These are phyloP conservation scores for Phlogophora meticulosa DNA, from an alignment of 2,888 invertebrate genomes.

Conservation along the genomic window DNA sequence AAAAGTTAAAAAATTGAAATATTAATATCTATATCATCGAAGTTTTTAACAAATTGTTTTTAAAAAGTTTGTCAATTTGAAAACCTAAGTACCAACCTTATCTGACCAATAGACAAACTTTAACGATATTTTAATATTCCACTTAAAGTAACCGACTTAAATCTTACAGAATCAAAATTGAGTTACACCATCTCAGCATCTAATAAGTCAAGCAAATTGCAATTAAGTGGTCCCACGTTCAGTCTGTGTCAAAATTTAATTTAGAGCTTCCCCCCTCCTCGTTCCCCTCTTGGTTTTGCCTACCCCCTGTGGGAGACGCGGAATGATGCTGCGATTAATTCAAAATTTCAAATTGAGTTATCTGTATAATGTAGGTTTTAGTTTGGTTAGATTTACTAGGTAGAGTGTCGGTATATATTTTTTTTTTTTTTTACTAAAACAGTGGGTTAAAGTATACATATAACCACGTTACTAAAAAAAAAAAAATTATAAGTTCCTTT, in stretches of 20 bases:
- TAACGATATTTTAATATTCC: conserved; percentile 48
- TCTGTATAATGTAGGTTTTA: conserved; percentile 62
- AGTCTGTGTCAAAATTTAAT: conserved; percentile 79
- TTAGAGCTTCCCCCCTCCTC: conserved; percentile 62
- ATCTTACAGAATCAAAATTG: conserved; percentile 65
- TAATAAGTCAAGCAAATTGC: conserved; percentile 80
- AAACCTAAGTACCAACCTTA: background rate
- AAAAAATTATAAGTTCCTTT: too few species aligned
- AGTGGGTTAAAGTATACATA: too few species aligned
- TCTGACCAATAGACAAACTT: background rate
- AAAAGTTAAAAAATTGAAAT: too few species aligned
- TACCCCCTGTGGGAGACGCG: conserved; percentile 51
- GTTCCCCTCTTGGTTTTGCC: conserved; percentile 34
- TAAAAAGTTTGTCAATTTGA: background rate
- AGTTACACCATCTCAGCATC: conserved; percentile 63
- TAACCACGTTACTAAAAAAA: too few species aligned
- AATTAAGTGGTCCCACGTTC: conserved; percentile 76
- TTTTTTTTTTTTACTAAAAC: too few species aligned
- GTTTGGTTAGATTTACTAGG: conserved; percentile 34
- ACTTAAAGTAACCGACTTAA: conserved; percentile 48
- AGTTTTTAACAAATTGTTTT: background rate
- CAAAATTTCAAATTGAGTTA: conserved; percentile 75
- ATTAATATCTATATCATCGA: too few species aligned
- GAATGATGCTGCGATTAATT: conserved; percentile 73
- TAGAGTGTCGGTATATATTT: conserved; percentile 24